Base-by-base conservation (phyloP, 2,797 vertebrate species). In the Apogon talboti region DNA sequence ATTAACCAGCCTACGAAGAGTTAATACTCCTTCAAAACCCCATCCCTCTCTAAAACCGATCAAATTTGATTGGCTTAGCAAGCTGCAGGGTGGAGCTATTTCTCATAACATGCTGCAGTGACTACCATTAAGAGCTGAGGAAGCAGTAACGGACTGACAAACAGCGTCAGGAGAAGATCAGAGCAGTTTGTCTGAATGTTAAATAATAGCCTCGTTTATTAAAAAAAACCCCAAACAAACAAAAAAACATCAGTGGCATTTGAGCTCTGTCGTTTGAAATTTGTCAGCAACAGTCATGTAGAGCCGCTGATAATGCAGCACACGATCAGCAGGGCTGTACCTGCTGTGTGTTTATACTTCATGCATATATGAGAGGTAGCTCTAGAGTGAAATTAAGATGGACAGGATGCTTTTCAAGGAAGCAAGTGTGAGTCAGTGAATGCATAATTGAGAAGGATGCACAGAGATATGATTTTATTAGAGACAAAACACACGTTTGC, bases 101-200 rank as follows among this genome's bases (percentile, higher is more conserved):
- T 78, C 71, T 87, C 76, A 82, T 79, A 86, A 83, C 83, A 88
- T 90, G 86, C 86, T 90, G 90, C 89, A 91, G 89, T 91, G 87
- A 81, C 86, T 78, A 71, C 77, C 85, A 81, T 86, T 77, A 85
- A 82, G 78, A 85, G 82, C 82, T 69, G 80, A 86, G 78, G 78
- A 85, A 77, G 82, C 84, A 83, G 73, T 67, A 49, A 83, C 74
- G 54, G 76, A 71, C 70, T 74, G 72, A 81, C 82, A 79, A 87
- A 85, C 78, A 76, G 69, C 60, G 14, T 53, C 68, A 84, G 68
- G 44, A 79, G 19, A n/a, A 60, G 60, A 86, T 55, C 74, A 82
- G 48, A 74, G 38, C 56, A 71, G 50, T 79, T 68, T 56, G 47
- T 54, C 56, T 68, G 50, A 76, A 76, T 71, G 61, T 37, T 46